Evolutionary conservation across 2,113 vertebrate species (phyloP).

Genomic region (Oreotrochilus melanogaster): DNA sequence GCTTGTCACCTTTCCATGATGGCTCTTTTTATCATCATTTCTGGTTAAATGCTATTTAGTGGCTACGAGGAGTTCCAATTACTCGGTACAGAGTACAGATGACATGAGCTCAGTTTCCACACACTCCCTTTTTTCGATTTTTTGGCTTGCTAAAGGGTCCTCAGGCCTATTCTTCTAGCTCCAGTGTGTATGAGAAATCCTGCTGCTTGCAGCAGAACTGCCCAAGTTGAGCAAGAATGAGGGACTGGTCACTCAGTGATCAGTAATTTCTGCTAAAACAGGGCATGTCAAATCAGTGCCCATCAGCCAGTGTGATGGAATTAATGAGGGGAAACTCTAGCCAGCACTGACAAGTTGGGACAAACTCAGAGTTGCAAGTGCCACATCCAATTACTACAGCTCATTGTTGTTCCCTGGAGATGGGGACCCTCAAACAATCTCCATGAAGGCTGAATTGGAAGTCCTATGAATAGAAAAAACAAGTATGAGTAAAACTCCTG

Average conservation of each 20-base stretch:
- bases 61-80: background rate
- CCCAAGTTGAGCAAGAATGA: background rate
- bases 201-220: conserved; percentile 2
- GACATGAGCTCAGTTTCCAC: background rate
- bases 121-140: background rate
- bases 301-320: conserved; percentile 41
- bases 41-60: background rate
- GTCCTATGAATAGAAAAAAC: background rate
- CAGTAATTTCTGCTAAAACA: background rate
- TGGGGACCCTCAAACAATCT: conserved; percentile 1
- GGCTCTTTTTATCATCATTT: background rate
- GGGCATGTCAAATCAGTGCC: conserved; percentile 49
- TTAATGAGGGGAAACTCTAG: conserved; percentile 60
- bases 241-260: background rate
- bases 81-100: background rate
- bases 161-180: background rate
- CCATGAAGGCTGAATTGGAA: conserved; percentile 19
- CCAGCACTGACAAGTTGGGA: conserved; percentile 39
- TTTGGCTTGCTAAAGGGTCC: background rate
- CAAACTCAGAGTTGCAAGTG: conserved; percentile 35
- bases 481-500: background rate
- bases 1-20: background rate
- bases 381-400: conserved; percentile 46
- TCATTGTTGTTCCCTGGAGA: conserved; percentile 24
- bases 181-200: background rate